Conservation (phyloP, 2,113 vertebrate species). For the Gasterosteus nipponicus region DNA sequence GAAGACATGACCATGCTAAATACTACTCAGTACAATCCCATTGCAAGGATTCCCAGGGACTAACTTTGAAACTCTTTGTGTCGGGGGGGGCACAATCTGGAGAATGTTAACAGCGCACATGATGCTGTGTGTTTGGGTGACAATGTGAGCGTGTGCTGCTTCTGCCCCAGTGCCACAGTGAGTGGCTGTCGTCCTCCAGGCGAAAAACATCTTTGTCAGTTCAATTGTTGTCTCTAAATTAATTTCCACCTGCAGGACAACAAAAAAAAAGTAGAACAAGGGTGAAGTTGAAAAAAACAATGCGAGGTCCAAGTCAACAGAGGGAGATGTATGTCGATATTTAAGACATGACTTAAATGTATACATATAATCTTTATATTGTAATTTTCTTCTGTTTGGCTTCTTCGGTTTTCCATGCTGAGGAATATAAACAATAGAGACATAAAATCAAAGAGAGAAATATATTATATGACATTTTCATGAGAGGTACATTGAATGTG, state of each 20-base stretch:
- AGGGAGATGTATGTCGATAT: neutral
- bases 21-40: constrained; percentile 50
- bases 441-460: constrained; percentile 4
- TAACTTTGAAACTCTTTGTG: constrained; percentile 32
- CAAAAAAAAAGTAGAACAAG: constrained; percentile 13
- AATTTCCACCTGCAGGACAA: constrained; percentile 48
- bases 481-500: constrained; percentile 2
- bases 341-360: neutral
- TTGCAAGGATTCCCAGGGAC: constrained; percentile 47
- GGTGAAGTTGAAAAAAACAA: constrained; percentile 37
- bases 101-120: constrained; percentile 24
- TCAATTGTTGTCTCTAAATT: constrained; percentile 47
- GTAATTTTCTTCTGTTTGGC: neutral
- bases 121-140: constrained; percentile 39
- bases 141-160: constrained; percentile 25
- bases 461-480: neutral
- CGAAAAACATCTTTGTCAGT: constrained; percentile 32
- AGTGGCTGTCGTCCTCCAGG: neutral
- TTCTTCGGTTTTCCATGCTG: neutral
- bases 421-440: neutral
- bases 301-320: neutral
- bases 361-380: neutral
- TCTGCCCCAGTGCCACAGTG: constrained; percentile 20
- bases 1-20: constrained; percentile 63
- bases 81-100: constrained; percentile 5